Evolutionary conservation across 2,888 invertebrate species (phyloP).

Genomic region (Amiota communis): DNA sequence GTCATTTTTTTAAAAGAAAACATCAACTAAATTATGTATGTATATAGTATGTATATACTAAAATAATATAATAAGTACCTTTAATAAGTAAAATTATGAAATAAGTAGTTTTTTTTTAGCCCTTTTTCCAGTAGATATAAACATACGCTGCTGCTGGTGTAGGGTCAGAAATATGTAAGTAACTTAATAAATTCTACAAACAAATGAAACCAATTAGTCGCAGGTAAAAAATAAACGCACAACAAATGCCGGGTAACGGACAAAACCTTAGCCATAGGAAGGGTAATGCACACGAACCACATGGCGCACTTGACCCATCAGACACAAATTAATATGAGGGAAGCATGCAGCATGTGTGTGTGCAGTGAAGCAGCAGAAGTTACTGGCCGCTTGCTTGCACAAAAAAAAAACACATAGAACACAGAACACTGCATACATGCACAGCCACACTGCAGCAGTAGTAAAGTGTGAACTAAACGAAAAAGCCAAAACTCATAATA

Average conservation of each 20-base stretch:
- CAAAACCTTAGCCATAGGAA: conserved; percentile 41
- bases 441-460: not conserved
- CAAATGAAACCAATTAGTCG: conserved; percentile 3
- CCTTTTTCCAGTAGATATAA: no score
- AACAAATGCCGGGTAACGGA: conserved; percentile 39
- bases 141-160: no score
- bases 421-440: not conserved
- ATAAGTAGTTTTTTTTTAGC: no score
- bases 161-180: no score
- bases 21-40: no score
- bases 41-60: no score
- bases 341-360: conserved; percentile 36
- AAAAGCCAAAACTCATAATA: conserved; percentile 55
- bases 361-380: conserved; percentile 65
- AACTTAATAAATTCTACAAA: conserved; percentile 28
- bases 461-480: conserved; percentile 42
- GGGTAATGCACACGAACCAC: conserved; percentile 37
- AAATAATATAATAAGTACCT: no score
- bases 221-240: conserved; percentile 30
- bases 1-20: no score
- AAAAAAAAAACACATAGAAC: conserved; percentile 42
- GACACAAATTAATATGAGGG: conserved; percentile 50
- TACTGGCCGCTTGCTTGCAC: conserved; percentile 46
- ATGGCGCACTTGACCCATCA: conserved; percentile 55
- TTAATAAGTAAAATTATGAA: no score